These are phyloP conservation scores for Rhingia campestris DNA, from an alignment of 2,888 invertebrate genomes.

Conservation along the genomic window DNA sequence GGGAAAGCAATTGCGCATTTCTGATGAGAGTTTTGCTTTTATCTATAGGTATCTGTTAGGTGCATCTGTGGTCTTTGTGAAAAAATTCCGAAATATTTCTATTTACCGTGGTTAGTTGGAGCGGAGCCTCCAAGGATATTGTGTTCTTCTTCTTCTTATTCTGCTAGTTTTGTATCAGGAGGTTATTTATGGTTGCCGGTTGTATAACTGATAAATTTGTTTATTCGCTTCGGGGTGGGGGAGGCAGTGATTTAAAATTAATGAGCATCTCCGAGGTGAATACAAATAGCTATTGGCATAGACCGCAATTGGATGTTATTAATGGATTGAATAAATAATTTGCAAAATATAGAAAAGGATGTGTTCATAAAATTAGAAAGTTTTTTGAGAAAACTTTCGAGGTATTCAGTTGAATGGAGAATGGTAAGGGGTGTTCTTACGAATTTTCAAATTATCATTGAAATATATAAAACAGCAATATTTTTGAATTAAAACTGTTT, in stretches of 20 bases:
- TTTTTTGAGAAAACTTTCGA: too few relatives aligned
- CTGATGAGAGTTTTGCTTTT: slow-evolving; percentile 62
- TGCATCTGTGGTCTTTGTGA: slow-evolving; percentile 61
- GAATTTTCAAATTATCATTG: too few relatives aligned
- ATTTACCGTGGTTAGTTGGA: neutral
- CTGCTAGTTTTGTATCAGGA: slow-evolving; percentile 28
- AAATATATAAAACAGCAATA: too few relatives aligned
- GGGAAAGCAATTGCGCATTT: slow-evolving; percentile 62
- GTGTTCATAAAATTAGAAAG: too few relatives aligned
- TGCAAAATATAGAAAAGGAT: neutral
- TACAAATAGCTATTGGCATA: slow-evolving; percentile 49
- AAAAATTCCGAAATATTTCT: slow-evolving; percentile 9
- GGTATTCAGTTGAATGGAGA: too few relatives aligned
- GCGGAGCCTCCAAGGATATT: neutral
- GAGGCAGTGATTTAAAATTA: slow-evolving; percentile 64
- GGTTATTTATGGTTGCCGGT: slow-evolving; percentile 55
- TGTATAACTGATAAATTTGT: slow-evolving; percentile 34
- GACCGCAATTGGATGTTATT: slow-evolving; percentile 39
- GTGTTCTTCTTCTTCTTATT: slow-evolving; percentile 13
- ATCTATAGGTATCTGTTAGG: slow-evolving; percentile 48
- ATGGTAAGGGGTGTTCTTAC: too few relatives aligned
- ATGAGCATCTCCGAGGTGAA: slow-evolving; percentile 59
- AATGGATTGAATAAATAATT: slow-evolving; percentile 32
- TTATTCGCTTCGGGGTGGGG: slow-evolving; percentile 47
- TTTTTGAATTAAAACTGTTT: too few relatives aligned